A percentile compares a stretch with the other conserved stretches of the same genome.
These are phyloP conservation scores for Falcunculus frontatus DNA, from an alignment of 2,113 vertebrate species.

Conservation along the genomic window DNA sequence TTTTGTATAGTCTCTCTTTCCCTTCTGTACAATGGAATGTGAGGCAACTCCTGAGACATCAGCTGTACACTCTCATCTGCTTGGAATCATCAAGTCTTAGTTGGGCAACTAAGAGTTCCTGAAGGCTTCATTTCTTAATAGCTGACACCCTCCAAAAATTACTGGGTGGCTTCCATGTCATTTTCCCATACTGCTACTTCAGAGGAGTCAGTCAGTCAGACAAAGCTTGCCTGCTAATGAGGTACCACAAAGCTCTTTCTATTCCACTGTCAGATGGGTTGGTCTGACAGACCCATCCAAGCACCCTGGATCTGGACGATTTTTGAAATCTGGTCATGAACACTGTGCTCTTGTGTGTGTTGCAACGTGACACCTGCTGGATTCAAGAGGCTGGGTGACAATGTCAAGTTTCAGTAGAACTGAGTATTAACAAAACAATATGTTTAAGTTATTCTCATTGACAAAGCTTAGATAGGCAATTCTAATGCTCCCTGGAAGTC, in stretches of 20 bases:
- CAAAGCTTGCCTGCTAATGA: neutral
- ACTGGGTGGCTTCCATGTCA: neutral
- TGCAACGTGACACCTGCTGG: neutral
- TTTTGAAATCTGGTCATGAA: neutral
- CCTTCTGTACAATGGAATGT: neutral
- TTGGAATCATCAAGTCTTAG: neutral
- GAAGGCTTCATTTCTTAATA: neutral
- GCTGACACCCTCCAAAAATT: neutral
- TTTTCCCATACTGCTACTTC: neutral
- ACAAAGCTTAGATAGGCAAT: neutral
- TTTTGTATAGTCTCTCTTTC: neutral
- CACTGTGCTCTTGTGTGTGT: neutral
- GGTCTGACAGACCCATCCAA: neutral
- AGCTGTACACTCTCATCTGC: neutral
- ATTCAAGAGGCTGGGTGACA: neutral
- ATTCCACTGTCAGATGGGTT: neutral
- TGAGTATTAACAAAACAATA: neutral
- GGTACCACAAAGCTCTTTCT: neutral
- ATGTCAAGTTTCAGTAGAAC: neutral
- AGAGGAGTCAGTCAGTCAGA: neutral
- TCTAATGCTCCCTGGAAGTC: neutral
- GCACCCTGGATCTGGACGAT: neutral
- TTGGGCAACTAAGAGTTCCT: neutral
- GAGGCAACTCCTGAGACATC: neutral
- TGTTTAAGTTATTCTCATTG: neutral